Evolutionary conservation across 2,113 vertebrate genomes (phyloP).

Genomic region (Elanus axillaris): DNA sequence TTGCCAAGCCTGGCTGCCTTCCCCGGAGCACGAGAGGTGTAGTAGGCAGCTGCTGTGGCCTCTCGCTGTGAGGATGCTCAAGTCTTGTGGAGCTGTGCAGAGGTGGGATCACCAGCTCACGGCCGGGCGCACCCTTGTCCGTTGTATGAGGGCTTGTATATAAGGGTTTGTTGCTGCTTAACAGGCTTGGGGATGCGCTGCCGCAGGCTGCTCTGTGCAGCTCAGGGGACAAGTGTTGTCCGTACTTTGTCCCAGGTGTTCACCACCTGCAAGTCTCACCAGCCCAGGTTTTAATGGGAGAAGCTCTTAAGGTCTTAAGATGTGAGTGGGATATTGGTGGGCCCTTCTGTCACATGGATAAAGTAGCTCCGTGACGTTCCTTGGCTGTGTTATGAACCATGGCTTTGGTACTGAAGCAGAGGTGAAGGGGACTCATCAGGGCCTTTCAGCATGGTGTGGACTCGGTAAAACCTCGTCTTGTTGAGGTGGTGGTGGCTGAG

Average conservation of each 20-base stretch:
- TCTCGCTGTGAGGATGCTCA: not conserved
- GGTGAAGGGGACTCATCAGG: not conserved
- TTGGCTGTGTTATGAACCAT: rapidly evolving
- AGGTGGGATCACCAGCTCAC: not conserved
- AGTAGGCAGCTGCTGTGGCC: not conserved
- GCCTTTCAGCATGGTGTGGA: not conserved
- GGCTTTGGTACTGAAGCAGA: not conserved
- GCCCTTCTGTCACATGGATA: not conserved
- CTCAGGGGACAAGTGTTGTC: not conserved
- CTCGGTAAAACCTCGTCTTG: no score
- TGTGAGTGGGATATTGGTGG: rapidly evolving
- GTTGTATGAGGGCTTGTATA: not conserved
- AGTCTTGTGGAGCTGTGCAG: not conserved
- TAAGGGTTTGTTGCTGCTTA: not conserved
- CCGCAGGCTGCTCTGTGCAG: not conserved
- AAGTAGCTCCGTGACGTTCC: not conserved
- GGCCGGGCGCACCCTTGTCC: rapidly evolving
- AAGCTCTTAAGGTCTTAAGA: not conserved
- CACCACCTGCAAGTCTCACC: not conserved
- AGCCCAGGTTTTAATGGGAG: not conserved
- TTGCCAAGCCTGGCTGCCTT: rapidly evolving
- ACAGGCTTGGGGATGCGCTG: not conserved
- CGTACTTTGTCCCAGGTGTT: rapidly evolving
- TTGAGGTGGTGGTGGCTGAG: not conserved
- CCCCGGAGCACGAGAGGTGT: no score